Evolutionary conservation across 2,888 invertebrate species (phyloP), one percentile per base, ranked within the genome.

Genomic region (Drosophila longiperda): DNA sequence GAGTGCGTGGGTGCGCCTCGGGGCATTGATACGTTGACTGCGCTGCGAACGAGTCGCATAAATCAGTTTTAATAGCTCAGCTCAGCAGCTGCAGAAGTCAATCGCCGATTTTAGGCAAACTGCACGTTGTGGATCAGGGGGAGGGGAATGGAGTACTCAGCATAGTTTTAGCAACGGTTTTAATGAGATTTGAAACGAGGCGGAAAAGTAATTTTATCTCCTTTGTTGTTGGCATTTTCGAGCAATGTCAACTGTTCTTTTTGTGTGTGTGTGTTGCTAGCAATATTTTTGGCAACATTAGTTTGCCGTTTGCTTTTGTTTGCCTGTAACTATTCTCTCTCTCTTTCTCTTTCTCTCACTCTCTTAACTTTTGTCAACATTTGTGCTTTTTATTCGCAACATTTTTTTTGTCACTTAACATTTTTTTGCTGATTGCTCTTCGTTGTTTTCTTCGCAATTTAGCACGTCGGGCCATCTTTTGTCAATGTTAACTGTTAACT

Each of bases 51-150:
- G 53, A 64, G 54, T 55, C 71, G 72, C 71, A 85, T 85, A 85
- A 85, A 85, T 85, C 85, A 87, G 85, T 78, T 84, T 85, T 86
- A 84, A 84, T 83, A 84, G 82, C 82, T 58, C 82, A 84, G 82
- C 80, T 58, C 82, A 82, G 86, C 86, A 78, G 86, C 84, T 80
- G 86, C 75, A 68, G 72, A 48, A 82, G 80, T 69, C 82, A 80
- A 81, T 78, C 65, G 78, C 55, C 63, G 66, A 57, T 62, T 79
- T 73, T 73, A 63, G 59, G 55, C 73, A 66, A 71, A 77, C 58
- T 77, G 71, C 74, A 77, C 73, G 65, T 74, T 32, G 55, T 20
- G n/a, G 55, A 62, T 55, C 33, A 57, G 15, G 12, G 29, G 5
- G 3, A 49, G 9, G 8, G 26, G 17, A 49, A 17, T 5, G 17